Evolutionary conservation across 64 coral and sea anemone genomes (phyloP), one percentile per base, ranked within the genome.

Genomic region (Actinia equina): DNA sequence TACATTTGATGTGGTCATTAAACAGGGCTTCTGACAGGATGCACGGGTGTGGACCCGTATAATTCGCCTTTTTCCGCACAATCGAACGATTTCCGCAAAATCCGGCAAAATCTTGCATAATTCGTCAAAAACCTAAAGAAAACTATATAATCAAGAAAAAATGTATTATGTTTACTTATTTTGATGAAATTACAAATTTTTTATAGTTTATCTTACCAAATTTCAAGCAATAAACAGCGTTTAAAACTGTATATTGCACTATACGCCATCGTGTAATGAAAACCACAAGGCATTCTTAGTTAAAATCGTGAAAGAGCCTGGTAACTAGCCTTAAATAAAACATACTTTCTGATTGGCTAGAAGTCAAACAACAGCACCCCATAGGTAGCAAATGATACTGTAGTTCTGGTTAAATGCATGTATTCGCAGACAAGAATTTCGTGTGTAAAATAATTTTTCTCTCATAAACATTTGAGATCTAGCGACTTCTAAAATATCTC

Each of bases 1-100:
- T 49, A 8, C 46, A 49, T 49, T 49, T 49, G 1, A 49, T 49
- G 46, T 49, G 0, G 46, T 49, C 7, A 8, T 49, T 49, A 49
- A 49, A 49, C 64, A 69, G 64, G 64, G 64, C 64, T 69, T 69
- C 64, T 69, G 64, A 69, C 19, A 69, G 64, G 64, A 69, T 69
- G 64, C n/a, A 20, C 10, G n/a, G 64, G 64, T 69, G 64, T 10
- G 10, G 64, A n/a, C n/a, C 64, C 64, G 10, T 20, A 22, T 69
- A 69, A 69, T 69, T 20, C 22, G 64, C n/a, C n/a, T n/a, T n/a
- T n/a, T n/a, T n/a, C n/a, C n/a, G n/a, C n/a, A n/a, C n/a, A n/a
- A n/a, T n/a, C n/a, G n/a, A n/a, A n/a, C n/a, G n/a, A n/a, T n/a
- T n/a, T n/a, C n/a, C n/a, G n/a, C n/a, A n/a, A n/a, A n/a, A n/a